phyloP scores from a whole-genome alignment of 2,113 vertebrate species.

The Lepus europaeus region DNA sequence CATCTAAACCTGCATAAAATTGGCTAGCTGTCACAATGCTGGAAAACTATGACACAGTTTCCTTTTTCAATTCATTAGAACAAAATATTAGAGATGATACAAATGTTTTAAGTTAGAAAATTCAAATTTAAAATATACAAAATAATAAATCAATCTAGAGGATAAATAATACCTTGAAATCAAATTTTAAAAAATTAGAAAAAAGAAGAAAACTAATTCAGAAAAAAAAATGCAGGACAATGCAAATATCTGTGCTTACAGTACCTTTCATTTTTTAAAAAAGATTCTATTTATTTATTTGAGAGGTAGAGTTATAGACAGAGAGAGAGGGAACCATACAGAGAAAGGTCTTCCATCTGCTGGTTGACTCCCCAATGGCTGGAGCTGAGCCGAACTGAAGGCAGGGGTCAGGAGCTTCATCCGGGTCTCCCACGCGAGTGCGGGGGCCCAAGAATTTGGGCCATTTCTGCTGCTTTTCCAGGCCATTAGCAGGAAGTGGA shows the following conservation, averaged over 20 bases:
- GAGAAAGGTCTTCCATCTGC: too few relatives aligned
- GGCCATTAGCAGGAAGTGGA: too few relatives aligned
- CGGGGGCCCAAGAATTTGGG: too few relatives aligned
- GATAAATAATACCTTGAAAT: background rate
- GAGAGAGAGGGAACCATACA: too few relatives aligned
- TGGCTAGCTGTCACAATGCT: background rate
- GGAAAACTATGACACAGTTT: background rate
- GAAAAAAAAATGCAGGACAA: background rate
- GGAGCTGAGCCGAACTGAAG: too few relatives aligned
- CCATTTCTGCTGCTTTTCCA: too few relatives aligned
- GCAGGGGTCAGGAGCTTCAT: too few relatives aligned
- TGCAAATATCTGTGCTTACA: background rate
- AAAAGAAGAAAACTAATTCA: background rate
- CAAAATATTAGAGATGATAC: constrained; percentile 18
- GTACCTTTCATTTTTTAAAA: background rate
- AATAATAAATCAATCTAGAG: background rate
- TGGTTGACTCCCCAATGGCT: too few relatives aligned
- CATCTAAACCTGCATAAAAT: background rate
- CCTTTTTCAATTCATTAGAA: constrained; percentile 18
- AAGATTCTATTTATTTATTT: too few relatives aligned
- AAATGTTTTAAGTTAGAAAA: background rate
- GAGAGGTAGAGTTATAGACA: too few relatives aligned
- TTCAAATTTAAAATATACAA: constrained; percentile 15
- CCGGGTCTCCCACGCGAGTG: too few relatives aligned
- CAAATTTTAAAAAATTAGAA: background rate